phyloP scores from a whole-genome alignment of 2,797 vertebrate species.

The Chromis chromis region DNA sequence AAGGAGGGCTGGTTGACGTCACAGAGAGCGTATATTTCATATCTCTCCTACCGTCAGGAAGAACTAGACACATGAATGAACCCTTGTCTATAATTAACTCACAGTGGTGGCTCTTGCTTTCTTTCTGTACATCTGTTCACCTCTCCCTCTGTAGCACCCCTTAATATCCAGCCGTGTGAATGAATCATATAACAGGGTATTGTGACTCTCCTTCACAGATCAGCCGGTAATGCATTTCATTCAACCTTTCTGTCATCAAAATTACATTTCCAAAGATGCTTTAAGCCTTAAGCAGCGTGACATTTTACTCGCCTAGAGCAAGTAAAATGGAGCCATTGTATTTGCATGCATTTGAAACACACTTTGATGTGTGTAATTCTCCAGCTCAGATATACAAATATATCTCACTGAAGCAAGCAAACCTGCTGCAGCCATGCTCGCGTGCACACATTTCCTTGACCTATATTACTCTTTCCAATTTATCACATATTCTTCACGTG shows the following conservation, averaged over 20 bases:
- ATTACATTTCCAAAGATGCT: background rate
- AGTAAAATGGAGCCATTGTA: background rate
- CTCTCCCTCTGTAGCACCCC: slow-evolving; percentile 4
- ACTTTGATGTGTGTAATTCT: background rate
- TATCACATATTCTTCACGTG: slow-evolving; percentile 57
- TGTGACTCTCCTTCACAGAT: slow-evolving; percentile 12
- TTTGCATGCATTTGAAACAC: background rate
- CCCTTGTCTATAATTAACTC: slow-evolving; percentile 41
- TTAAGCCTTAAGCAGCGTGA: background rate
- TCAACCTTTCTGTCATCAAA: slow-evolving; percentile 10
- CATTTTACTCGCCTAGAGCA: background rate
- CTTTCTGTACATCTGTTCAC: slow-evolving; percentile 5
- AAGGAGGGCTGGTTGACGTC: slow-evolving; percentile 59
- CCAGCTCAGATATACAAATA: slow-evolving; percentile 5
- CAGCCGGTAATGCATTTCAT: slow-evolving; percentile 14
- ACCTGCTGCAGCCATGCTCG: slow-evolving; percentile 5
- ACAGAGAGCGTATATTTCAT: slow-evolving; percentile 11
- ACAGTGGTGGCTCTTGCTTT: background rate
- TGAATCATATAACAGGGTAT: slow-evolving; percentile 22
- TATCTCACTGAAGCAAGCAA: background rate
- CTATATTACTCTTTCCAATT: slow-evolving; percentile 58
- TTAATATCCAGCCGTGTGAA: slow-evolving; percentile 15
- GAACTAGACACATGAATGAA: slow-evolving; percentile 49
- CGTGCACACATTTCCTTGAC: slow-evolving; percentile 45
- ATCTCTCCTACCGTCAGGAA: slow-evolving; percentile 11